Evolutionary conservation across 1,140 invertebrate species (phyloP).

Genomic region (Tetraneura akinire): DNA sequence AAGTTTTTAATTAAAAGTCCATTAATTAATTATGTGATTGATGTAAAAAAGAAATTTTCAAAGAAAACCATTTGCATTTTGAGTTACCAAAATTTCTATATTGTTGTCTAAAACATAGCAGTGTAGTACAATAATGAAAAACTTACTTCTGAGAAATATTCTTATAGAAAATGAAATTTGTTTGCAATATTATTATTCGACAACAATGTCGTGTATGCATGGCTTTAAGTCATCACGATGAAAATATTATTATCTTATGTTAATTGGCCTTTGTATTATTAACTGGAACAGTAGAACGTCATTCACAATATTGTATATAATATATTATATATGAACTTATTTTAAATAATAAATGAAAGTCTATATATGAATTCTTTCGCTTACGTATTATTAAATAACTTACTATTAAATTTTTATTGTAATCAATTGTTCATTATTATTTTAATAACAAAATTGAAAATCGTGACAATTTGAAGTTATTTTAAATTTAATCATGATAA

Average conservation of each 20-base stretch:
- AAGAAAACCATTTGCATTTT: too few species aligned
- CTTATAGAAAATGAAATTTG: not conserved
- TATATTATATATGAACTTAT: not conserved
- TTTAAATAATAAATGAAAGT: not conserved
- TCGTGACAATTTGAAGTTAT: not conserved
- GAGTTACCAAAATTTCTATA: too few species aligned
- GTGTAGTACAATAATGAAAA: not conserved
- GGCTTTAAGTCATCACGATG: not conserved
- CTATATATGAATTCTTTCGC: not conserved
- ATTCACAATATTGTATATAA: not conserved
- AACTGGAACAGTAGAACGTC: not conserved
- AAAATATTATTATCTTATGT: not conserved
- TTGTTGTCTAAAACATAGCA: too few species aligned
- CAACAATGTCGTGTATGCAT: not conserved
- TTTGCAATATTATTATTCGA: too few species aligned
- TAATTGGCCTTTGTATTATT: constrained; percentile 20
- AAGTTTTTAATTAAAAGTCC: too few species aligned
- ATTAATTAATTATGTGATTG: too few species aligned
- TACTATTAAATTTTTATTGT: not conserved
- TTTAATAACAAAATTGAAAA: not conserved
- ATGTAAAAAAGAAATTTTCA: too few species aligned
- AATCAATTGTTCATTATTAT: not conserved
- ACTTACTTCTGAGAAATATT: not conserved
- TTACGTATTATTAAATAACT: not conserved
- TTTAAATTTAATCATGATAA: too few species aligned